A percentile compares a stretch with the other conserved stretches of the same genome.
These are phyloP conservation scores for Saccopteryx leptura DNA, from an alignment of 2,113 vertebrate genomes.

Conservation along the genomic window DNA sequence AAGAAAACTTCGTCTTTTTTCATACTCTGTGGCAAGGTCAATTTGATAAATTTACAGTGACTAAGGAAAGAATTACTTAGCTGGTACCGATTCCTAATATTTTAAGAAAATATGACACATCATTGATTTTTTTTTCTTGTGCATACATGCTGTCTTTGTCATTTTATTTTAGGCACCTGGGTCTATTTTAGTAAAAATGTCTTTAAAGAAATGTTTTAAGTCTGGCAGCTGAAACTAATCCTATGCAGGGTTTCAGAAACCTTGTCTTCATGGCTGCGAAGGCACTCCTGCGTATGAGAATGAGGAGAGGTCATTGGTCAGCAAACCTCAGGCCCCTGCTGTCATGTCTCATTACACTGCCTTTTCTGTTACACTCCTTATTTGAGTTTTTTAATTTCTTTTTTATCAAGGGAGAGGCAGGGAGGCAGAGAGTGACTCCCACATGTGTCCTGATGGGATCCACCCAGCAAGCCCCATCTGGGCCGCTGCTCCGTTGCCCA, in stretches of 20 bases:
- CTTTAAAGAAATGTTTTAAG: not conserved
- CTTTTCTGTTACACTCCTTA: not conserved
- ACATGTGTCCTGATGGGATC: no score
- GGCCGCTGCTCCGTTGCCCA: no score
- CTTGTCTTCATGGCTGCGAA: not conserved
- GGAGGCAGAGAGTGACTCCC: no score
- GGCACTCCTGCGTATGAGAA: not conserved
- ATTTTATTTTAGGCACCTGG: slow-evolving; percentile 21
- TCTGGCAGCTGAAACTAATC: not conserved
- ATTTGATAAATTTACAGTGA: not conserved
- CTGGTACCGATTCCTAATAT: not conserved
- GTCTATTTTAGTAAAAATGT: not conserved
- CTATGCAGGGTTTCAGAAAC: not conserved
- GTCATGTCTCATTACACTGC: not conserved
- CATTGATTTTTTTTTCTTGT: not conserved
- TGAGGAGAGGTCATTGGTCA: not conserved
- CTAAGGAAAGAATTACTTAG: not conserved
- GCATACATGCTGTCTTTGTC: not conserved
- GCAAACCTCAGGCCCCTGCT: not conserved
- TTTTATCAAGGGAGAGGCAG: no score
- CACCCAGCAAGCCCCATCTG: no score
- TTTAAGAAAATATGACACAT: not conserved
- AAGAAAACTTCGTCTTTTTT: not conserved
- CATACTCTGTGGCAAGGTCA: not conserved
- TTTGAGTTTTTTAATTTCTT: not conserved